Percentiles rank a stretch among this genome's conserved stretches.
phyloP scores from a whole-genome alignment of 2,113 vertebrate genomes.

The Triplophysa rosa region DNA sequence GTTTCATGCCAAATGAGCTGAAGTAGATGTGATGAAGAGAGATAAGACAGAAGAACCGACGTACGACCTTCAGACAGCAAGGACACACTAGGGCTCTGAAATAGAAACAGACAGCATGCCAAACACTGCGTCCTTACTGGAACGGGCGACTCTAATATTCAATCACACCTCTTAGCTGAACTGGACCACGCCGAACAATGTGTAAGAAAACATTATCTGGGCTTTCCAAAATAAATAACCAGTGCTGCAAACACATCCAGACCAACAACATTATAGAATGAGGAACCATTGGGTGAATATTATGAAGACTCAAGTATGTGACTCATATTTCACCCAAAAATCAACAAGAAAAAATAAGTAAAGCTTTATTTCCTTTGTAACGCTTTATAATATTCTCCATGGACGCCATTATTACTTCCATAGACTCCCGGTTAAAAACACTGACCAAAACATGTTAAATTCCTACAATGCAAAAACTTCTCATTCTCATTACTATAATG shows the following conservation, averaged over 20 bases:
- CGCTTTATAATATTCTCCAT: too few species aligned
- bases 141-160: conserved; percentile 18
- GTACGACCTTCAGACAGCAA: conserved; percentile 42
- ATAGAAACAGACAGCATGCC: conserved; percentile 37
- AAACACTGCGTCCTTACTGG: conserved; percentile 15
- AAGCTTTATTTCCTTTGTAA: not conserved
- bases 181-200: not conserved
- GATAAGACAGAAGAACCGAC: conserved; percentile 39
- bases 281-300: not conserved
- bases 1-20: conserved; percentile 12
- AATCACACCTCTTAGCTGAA: conserved; percentile 19
- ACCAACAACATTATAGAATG: not conserved
- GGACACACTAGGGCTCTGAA: conserved; percentile 28
- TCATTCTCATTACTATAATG: too few species aligned
- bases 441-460: too few species aligned
- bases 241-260: not conserved
- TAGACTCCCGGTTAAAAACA: too few species aligned
- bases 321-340: not conserved
- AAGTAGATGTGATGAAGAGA: conserved; percentile 36
- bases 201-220: not conserved
- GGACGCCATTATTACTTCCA: too few species aligned
- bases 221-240: not conserved
- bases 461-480: too few species aligned
- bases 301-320: not conserved
- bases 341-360: not conserved